Conservation (phyloP, 2,888 invertebrate species). For the Endomychus coccineus region DNA sequence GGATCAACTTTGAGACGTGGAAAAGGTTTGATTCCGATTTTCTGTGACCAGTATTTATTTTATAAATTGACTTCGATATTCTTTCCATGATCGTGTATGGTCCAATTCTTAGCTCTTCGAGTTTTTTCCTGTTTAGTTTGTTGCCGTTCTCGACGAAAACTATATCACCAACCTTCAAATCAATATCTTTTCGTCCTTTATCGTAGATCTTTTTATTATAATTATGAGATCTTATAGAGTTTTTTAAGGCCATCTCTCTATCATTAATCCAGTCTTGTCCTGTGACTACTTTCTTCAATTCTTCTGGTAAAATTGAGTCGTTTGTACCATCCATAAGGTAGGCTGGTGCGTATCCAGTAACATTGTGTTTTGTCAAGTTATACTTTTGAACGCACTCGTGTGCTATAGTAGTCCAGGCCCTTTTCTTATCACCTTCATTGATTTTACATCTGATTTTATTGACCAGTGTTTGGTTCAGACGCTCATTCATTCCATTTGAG, state of each 20-base stretch:
- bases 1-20: constrained; percentile 10
- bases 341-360: constrained; percentile 22
- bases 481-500: constrained; percentile 3
- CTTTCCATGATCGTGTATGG: constrained; percentile 16
- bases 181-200: constrained; percentile 16
- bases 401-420: constrained; percentile 23
- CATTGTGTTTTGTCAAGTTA: constrained; percentile 27
- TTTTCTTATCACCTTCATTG: constrained; percentile 16
- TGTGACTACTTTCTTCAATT: constrained; percentile 13
- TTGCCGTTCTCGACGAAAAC: constrained; percentile 23
- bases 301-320: constrained; percentile 16
- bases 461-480: constrained; percentile 3
- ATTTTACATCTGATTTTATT: constrained; percentile 23
- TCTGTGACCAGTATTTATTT: constrained; percentile 12
- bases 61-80: constrained; percentile 12
- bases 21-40: constrained; percentile 12
- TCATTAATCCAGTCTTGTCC: constrained; percentile 8
- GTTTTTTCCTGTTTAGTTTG: constrained; percentile 20
- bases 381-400: constrained; percentile 25
- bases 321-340: constrained; percentile 20
- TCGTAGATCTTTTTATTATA: constrained; percentile 20
- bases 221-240: constrained; percentile 19
- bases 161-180: constrained; percentile 21
- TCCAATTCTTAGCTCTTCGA: constrained; percentile 20
- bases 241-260: constrained; percentile 18